Evolutionary conservation across 2,888 invertebrate species (phyloP), one percentile per base, ranked within the genome.

Genomic region (Napeogenes inachia): DNA sequence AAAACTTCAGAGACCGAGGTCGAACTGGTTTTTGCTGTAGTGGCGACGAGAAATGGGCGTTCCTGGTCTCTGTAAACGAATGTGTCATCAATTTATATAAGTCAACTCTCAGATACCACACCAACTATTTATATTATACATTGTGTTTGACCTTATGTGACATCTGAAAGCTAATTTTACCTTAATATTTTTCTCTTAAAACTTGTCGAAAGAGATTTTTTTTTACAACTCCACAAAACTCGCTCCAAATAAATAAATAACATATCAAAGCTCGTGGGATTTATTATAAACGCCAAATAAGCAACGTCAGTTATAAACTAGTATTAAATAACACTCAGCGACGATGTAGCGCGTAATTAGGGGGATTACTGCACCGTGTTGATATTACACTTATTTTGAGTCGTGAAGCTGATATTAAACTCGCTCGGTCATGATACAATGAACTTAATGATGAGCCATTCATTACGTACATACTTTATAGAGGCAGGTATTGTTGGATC

Each of bases 31-130:
- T 79, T 79, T 77, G 74, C 68, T 57, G 64, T 54, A 33, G 50
- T 68, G 55, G 67, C 62, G 69, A 80, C 80, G 76, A 62, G 69
- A 70, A 77, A 80, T 62, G 72, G 79, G 81, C 81, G 80, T 71
- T 32, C 42, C 64, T 13, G 50, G 38, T 47, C 53, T 54, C 42
- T n/a, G n/a, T 45, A 10, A 56, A 59, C 30, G 33, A 45, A 47
- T 55, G 50, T 50, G 30, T 8, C 30, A 30, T 50, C 50, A 50
- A 50, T 50, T 50, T 50, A 50, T 30, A 30, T 50, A 50, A 50
- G 30, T 21, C 50, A 50, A 50, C 50, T 50, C 12, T 30, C 12
- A 50, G 10, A 50, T 30, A 50, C 8, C n/a, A 12, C 30, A 6
- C 12, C 4, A 30, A 30, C 30, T 42, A 8, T 30, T 6, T 30